Evolutionary conservation across 2,797 vertebrate genomes (phyloP).

Genomic region (Diglossa cyanea): DNA sequence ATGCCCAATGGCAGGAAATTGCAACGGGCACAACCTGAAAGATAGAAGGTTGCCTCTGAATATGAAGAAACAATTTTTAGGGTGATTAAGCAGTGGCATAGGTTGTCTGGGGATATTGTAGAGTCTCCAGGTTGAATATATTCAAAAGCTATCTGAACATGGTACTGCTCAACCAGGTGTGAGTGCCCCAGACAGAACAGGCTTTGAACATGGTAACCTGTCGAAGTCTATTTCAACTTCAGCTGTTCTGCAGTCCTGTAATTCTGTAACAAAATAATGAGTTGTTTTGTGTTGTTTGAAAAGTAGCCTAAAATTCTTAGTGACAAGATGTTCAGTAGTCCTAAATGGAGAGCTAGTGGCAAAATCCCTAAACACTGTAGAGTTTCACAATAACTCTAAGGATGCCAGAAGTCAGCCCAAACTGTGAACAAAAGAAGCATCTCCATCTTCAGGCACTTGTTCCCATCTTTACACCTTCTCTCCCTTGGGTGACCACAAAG

Average conservation of each 20-base stretch:
- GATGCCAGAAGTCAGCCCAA: not conserved
- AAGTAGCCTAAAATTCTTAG: not conserved
- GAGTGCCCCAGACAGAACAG: not conserved
- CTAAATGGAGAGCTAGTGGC: not conserved
- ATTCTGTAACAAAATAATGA: not conserved
- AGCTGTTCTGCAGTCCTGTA: not conserved
- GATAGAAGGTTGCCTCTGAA: not conserved
- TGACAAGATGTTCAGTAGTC: not conserved
- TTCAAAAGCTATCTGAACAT: not conserved
- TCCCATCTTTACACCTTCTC: not conserved
- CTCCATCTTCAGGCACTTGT: not conserved
- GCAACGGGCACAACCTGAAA: not conserved
- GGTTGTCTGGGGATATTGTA: not conserved
- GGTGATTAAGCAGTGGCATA: not conserved
- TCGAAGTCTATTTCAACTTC: not conserved
- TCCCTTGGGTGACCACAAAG: not conserved
- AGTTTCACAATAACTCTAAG: not conserved
- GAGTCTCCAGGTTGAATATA: not conserved
- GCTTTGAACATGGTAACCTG: not conserved
- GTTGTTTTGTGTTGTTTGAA: not conserved
- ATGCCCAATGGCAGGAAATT: not conserved
- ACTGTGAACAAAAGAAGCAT: not conserved
- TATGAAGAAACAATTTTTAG: not conserved
- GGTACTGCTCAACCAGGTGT: not conserved
- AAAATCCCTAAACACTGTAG: not conserved